These are phyloP conservation scores for Scaptomyza polygonia DNA, from an alignment of 2,888 invertebrate species.

Conservation along the genomic window DNA sequence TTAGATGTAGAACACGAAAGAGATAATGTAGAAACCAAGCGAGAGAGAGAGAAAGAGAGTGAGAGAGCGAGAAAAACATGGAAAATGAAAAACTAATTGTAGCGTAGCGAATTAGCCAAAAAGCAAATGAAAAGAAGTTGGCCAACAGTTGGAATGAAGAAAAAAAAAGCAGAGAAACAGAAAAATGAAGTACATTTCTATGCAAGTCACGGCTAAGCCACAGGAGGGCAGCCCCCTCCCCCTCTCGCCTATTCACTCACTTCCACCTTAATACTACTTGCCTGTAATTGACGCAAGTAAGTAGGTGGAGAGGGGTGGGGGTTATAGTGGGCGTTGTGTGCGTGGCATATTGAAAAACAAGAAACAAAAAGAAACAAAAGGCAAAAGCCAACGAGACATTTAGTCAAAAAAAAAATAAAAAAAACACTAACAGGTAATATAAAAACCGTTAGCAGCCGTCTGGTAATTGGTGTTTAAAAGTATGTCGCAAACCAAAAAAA, in stretches of 20 bases:
- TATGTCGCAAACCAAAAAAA: constrained; percentile 56
- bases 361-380: constrained; percentile 10
- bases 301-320: not conserved
- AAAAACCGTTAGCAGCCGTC: constrained; percentile 73
- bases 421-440: constrained; percentile 45
- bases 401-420: too few species aligned
- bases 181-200: constrained; percentile 56
- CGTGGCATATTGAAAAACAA: constrained; percentile 67
- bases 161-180: constrained; percentile 19
- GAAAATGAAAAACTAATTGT: constrained; percentile 78
- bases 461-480: constrained; percentile 77
- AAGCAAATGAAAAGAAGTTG: constrained; percentile 46
- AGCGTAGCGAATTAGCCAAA: constrained; percentile 73
- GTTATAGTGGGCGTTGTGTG: constrained; percentile 41
- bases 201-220: constrained; percentile 72
- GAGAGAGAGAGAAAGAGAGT: not conserved
- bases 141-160: constrained; percentile 24
- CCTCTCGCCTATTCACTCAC: not conserved
- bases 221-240: constrained; percentile 20
- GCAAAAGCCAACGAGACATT: constrained; percentile 23
- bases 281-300: constrained; percentile 70
- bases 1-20: not conserved
- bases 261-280: constrained; percentile 2
- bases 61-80: constrained; percentile 41
- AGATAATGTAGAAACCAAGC: not conserved